Percentiles rank a stretch among this genome's conserved stretches.
Evolutionary conservation across 1,140 invertebrate species (phyloP).

Genomic region (Asobara japonica): DNA sequence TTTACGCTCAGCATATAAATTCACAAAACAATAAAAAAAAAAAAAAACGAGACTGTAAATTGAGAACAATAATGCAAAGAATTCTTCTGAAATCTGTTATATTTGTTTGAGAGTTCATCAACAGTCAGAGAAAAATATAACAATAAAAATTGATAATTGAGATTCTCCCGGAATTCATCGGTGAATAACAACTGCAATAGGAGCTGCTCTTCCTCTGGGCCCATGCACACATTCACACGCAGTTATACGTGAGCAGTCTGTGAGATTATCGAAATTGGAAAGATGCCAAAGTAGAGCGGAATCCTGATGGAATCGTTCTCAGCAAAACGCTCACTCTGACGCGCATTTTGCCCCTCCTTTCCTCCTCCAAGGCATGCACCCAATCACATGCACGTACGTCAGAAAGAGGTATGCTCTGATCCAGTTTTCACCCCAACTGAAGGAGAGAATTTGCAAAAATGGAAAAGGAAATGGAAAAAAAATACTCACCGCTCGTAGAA

Average conservation of each 20-base stretch:
- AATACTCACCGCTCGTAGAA: no score
- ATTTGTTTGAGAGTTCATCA: no score
- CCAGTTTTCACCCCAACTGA: constrained; percentile 19
- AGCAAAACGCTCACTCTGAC: background rate
- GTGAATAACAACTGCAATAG: constrained; percentile 60
- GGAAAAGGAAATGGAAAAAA: background rate
- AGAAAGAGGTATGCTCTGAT: constrained; percentile 9
- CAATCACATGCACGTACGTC: background rate
- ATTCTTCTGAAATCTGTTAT: no score
- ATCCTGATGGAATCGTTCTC: constrained; percentile 7
- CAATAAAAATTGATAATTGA: constrained; percentile 18
- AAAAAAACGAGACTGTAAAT: no score
- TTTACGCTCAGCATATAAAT: no score
- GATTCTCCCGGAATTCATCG: constrained; percentile 53
- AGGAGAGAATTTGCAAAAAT: background rate
- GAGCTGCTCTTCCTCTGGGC: constrained; percentile 53
- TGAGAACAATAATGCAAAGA: no score
- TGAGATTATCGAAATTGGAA: constrained; percentile 63
- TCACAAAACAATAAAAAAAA: no score
- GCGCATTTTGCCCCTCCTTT: background rate
- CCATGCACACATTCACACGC: constrained; percentile 12
- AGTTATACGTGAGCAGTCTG: constrained; percentile 26
- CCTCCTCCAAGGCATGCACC: no score
- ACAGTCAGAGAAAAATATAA: background rate
- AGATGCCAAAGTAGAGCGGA: constrained; percentile 47